A percentile compares a stretch with the other conserved stretches of the same genome.
phyloP scores from a whole-genome alignment of 2,797 vertebrate genomes.

The Podargus strigoides region DNA sequence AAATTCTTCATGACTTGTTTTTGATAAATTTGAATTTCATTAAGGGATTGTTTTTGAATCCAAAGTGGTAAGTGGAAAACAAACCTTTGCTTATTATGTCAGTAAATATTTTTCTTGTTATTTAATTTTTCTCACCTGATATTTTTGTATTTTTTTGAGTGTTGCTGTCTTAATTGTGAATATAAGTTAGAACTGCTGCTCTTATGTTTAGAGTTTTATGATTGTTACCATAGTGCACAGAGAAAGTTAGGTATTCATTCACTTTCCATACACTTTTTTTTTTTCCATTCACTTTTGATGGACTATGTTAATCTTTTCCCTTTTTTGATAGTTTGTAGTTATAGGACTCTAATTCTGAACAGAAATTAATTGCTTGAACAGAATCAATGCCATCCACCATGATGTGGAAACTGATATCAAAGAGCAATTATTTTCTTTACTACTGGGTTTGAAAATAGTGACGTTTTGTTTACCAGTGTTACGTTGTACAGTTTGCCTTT shows the following conservation, averaged over 20 bases:
- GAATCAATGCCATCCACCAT: neutral
- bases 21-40: neutral
- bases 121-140: neutral
- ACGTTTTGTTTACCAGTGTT: neutral
- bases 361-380: neutral
- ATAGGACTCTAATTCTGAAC: neutral
- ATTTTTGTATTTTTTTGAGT: neutral
- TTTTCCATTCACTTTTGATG: too few relatives aligned
- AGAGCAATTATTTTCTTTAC: neutral
- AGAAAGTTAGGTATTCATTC: neutral
- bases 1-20: rapidly evolving
- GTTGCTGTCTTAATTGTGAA: neutral
- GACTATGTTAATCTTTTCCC: neutral
- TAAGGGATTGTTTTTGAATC: neutral
- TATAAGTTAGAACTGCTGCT: neutral
- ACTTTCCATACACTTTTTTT: neutral
- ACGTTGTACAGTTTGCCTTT: neutral
- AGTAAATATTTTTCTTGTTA: neutral
- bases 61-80: neutral
- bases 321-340: neutral
- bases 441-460: neutral
- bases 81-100: neutral
- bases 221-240: neutral
- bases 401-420: neutral
- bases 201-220: neutral